A percentile compares a stretch with the other conserved stretches of the same genome.
These are phyloP conservation scores for Malachius bipustulatus DNA, from an alignment of 2,888 invertebrate species.

Conservation along the genomic window DNA sequence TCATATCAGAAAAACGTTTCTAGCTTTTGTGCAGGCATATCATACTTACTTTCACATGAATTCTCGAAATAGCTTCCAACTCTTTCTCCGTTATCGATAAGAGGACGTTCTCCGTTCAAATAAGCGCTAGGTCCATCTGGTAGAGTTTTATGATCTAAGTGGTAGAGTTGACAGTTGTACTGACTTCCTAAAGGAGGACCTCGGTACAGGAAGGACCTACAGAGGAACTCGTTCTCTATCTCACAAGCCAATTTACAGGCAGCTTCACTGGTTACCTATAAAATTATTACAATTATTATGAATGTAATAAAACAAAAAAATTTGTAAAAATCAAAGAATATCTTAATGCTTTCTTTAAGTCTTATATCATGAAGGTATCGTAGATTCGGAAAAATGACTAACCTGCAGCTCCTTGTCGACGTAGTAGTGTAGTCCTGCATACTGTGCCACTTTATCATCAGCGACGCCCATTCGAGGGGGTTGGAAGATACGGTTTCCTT, in stretches of 20 bases:
- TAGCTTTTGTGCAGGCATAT: too few relatives aligned
- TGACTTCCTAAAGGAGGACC: slow-evolving; percentile 57
- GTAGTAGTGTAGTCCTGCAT: slow-evolving; percentile 84
- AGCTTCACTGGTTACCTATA: slow-evolving; percentile 75
- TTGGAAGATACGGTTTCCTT: slow-evolving; percentile 66
- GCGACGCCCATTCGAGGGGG: slow-evolving; percentile 80
- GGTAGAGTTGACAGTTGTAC: slow-evolving; percentile 86
- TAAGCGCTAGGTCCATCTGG: slow-evolving; percentile 89
- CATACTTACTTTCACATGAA: slow-evolving; percentile 80
- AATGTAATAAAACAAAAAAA: too few relatives aligned
- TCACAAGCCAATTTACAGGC: slow-evolving; percentile 87
- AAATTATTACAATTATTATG: too few relatives aligned
- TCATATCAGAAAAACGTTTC: too few relatives aligned
- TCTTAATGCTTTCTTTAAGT: too few relatives aligned
- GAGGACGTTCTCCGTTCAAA: slow-evolving; percentile 75
- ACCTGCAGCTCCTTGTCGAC: slow-evolving; percentile 86
- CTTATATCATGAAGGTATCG: too few relatives aligned
- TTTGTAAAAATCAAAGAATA: too few relatives aligned
- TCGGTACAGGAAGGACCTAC: slow-evolving; percentile 67
- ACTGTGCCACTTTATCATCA: slow-evolving; percentile 84
- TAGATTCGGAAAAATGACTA: too few relatives aligned
- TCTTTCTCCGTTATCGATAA: slow-evolving; percentile 83
- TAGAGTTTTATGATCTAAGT: slow-evolving; percentile 81
- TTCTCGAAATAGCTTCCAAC: slow-evolving; percentile 86
- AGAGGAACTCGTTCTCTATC: slow-evolving; percentile 85